Evolutionary conservation across 2,113 vertebrate genomes (phyloP), one percentile per base, ranked within the genome.

Genomic region (Lampris megalopsis): DNA sequence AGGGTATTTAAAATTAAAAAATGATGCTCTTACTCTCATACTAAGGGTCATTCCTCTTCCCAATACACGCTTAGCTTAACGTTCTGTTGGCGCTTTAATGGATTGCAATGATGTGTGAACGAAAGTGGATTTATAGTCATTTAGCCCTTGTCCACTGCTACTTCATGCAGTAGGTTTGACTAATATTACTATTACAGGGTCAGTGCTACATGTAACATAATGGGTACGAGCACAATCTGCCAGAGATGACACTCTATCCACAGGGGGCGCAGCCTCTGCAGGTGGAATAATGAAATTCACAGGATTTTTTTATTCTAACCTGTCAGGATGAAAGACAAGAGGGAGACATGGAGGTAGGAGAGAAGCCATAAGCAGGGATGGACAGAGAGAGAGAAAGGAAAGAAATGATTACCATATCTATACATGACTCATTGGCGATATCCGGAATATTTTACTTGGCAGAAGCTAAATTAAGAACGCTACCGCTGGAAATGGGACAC

Each of bases 371-470:
- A 75, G 5, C 24, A 24, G n/a, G 37, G 47, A 68, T 75, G 63
- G 71, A 80, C 83, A 50, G 79, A 82, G 60, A 59, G 1, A 6
- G 42, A 78, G 52, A 45, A 42, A 45, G 24, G 24, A 77, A 80
- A 71, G 71, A 73, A 80, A 77, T 79, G 67, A 56, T 73, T 50
- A 63, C 75, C 36, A 78, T 79, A 62, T 80, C 87, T 74, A 83
- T 81, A 89, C 66, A 58, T 75, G 63, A 62, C 56, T 67, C 60
- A 50, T 81, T n/a, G 47, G 74, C 72, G 58, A 50, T 63, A 10
- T 48, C 38, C 63, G 69, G 10, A 75, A 75, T 75, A 41, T 71
- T 85, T 81, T 77, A 67, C 54, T 57, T 53, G 75, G 40, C n/a
- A 47, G 63, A 24, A 84, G 74, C 63, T 24, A 81, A 82, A 79